These are phyloP conservation scores for Catostomus latipinnis DNA, from an alignment of 2,797 vertebrate genomes.

Conservation along the genomic window DNA sequence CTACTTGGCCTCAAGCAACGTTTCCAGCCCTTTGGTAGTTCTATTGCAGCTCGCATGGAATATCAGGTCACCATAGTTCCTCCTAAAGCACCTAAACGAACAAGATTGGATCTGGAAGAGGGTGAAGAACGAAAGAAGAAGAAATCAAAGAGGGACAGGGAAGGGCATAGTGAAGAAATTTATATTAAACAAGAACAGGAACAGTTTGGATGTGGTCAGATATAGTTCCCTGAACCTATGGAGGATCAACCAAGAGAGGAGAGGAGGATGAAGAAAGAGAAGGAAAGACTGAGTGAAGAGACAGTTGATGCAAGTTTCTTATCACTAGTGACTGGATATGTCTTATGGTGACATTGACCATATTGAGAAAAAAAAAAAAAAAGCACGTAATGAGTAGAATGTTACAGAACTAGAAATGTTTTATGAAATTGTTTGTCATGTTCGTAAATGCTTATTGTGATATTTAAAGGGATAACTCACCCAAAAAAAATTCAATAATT, in stretches of 20 bases:
- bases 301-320: conserved; percentile 51
- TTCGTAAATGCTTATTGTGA: background rate
- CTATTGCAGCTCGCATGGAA: conserved; percentile 55
- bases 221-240: background rate
- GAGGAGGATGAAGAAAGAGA: conserved; percentile 60
- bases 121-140: conserved; percentile 55
- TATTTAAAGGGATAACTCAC: background rate
- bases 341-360: conserved; percentile 39
- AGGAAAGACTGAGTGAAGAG: conserved; percentile 40
- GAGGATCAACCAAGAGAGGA: conserved; percentile 40
- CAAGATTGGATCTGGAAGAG: conserved; percentile 43
- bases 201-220: conserved; percentile 20
- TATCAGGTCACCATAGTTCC: conserved; percentile 51
- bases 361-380: conserved; percentile 71
- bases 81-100: conserved; percentile 29
- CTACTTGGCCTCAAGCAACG: conserved; percentile 80
- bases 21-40: conserved; percentile 83
- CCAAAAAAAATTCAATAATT: too few species aligned
- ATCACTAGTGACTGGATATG: conserved; percentile 40
- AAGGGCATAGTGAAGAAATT: conserved; percentile 30
- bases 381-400: conserved; percentile 59
- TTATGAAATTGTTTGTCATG: background rate
- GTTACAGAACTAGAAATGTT: background rate
- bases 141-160: conserved; percentile 59
- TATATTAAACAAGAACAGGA: conserved; percentile 46